Conservation (phyloP, 2,888 invertebrate species). For the Cremastinae sp. region DNA sequence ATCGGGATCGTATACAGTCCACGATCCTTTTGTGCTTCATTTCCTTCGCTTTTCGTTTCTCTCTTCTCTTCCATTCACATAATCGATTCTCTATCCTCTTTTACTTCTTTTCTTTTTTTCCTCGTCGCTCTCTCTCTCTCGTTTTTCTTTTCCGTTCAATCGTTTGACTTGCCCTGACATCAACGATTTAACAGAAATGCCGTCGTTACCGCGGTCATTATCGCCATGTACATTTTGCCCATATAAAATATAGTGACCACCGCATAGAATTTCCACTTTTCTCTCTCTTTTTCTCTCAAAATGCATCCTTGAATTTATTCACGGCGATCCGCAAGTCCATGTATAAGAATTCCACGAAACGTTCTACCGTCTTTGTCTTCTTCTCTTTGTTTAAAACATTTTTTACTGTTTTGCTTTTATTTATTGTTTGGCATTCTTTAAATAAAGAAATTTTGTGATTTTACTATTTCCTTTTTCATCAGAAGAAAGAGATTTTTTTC, state of each 20-base stretch:
- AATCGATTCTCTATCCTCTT: conserved; percentile 2
- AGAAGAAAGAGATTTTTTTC: too few species aligned
- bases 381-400: not conserved
- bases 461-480: too few species aligned
- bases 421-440: too few species aligned
- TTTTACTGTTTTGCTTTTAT: too few species aligned
- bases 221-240: conserved; percentile 46
- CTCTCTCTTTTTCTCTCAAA: conserved; percentile 3
- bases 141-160: conserved; percentile 28
- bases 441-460: too few species aligned
- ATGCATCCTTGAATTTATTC: conserved; percentile 30
- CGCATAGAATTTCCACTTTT: not conserved
- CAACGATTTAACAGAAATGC: conserved; percentile 43
- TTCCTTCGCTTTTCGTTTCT: too few species aligned
- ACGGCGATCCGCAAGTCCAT: not conserved
- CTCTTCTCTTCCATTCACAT: too few species aligned
- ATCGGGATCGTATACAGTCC: too few species aligned
- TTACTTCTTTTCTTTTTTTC: conserved; percentile 10
- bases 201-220: conserved; percentile 48
- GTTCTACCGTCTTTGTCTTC: conserved; percentile 1
- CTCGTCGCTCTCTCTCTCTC: conserved; percentile 4
- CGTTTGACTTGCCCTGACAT: conserved; percentile 27
- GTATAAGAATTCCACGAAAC: conserved; percentile 30
- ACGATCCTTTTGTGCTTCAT: too few species aligned
- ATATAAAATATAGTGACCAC: too few species aligned